phyloP scores from a whole-genome alignment of 1,140 invertebrate species.

The Leptoteleia sp. region DNA sequence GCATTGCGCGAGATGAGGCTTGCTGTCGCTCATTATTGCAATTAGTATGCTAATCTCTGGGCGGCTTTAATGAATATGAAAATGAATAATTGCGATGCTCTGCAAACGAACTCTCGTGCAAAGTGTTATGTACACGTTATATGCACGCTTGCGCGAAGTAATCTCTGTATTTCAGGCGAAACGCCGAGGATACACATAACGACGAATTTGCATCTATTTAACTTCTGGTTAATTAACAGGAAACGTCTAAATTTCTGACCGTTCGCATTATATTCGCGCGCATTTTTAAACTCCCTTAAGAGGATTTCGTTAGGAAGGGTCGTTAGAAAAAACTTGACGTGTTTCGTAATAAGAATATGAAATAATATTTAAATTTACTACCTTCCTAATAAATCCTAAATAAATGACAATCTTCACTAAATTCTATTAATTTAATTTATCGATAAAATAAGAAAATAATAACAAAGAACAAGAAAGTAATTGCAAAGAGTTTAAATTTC shows the following conservation, averaged over 20 bases:
- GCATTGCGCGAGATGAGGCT: conserved; percentile 46
- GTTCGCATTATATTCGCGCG: too few species aligned
- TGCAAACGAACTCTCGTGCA: conserved; percentile 36
- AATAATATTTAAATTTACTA: too few species aligned
- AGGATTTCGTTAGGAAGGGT: too few species aligned
- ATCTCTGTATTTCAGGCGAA: conserved; percentile 45
- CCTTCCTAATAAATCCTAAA: too few species aligned
- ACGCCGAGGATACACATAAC: conserved; percentile 21
- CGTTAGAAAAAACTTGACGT: too few species aligned
- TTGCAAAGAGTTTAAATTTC: too few species aligned
- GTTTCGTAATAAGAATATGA: too few species aligned
- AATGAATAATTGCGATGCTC: conserved; percentile 63
- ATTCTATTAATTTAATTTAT: too few species aligned
- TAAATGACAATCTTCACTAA: too few species aligned
- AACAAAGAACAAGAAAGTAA: too few species aligned
- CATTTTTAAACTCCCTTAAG: too few species aligned
- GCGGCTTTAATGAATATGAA: conserved; percentile 65
- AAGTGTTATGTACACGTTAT: conserved; percentile 56
- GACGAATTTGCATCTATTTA: conserved; percentile 44
- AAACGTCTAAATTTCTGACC: conserved; percentile 38
- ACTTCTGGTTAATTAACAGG: conserved; percentile 48
- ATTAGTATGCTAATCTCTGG: conserved; percentile 65
- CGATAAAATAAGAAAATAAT: too few species aligned
- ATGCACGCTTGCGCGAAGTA: conserved; percentile 47
- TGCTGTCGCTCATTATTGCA: conserved; percentile 64